Evolutionary conservation across 2,888 invertebrate species (phyloP), one percentile per base, ranked within the genome.

Genomic region (Aelia acuminata): DNA sequence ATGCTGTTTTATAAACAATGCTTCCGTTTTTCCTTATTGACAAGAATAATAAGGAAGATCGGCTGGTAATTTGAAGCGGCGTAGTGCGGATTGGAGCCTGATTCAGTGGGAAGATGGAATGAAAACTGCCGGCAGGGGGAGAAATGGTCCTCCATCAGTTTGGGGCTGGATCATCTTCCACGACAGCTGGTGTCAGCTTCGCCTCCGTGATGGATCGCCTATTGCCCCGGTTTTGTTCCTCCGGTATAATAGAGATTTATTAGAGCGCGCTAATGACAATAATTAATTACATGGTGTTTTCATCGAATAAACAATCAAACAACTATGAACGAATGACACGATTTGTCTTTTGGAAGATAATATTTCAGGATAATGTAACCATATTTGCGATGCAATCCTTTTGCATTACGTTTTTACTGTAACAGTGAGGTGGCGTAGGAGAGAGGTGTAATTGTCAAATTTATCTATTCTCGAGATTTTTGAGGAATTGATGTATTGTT

Each of bases 71-170:
- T 70, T 31, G 63, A 35, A 35, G 18, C 63, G 63, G 10, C 31
- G 31, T 18, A 31, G 35, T 35, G 31, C 10, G 63, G 18, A 70
- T 70, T 35, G 63, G 63, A 70, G 15, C 63, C 63, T 70, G 63
- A 47, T 50, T 50, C 53, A 85, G 43, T 50, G 50, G 39, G 85
- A 1, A 10, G 39, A 35, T 26, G n/a, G 43, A n/a, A 87, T 43
- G 70, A n/a, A 20, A 70, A 39, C 48, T 50, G 63, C 84, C 35
- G n/a, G 84, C 84, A 53, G 35, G n/a, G 75, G 70, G 57, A 39
- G 43, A 35, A 43, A 43, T 87, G 63, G 48, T 48, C 63, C 70
- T 22, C 39, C 85, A n/a, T 47, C 53, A 35, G 43, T 31, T 48
- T n/a, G 13, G 35, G 31, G 13, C 20, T 13, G n/a, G 26, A n/a